Conservation (phyloP, 2,113 vertebrate species). For the Turdus rufiventris region DNA sequence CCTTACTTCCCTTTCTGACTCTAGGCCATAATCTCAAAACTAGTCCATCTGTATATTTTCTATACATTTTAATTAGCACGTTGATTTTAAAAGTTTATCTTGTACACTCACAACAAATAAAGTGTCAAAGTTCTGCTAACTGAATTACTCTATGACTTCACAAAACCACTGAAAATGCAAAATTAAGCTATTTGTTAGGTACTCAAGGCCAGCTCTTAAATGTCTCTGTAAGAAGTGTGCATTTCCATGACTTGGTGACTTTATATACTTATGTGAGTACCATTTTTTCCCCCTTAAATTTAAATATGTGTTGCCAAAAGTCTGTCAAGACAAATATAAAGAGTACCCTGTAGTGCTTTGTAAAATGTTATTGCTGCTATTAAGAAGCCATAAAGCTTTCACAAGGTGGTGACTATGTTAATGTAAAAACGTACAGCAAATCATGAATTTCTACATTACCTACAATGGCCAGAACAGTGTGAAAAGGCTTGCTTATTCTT, state of each 20-base stretch:
- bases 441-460: neutral
- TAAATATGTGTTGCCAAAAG: neutral
- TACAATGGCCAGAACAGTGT: neutral
- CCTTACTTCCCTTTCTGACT: neutral
- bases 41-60: neutral
- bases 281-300: neutral
- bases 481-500: constrained; percentile 22
- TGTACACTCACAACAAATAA: neutral
- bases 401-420: neutral
- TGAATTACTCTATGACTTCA: neutral
- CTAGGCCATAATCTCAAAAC: neutral
- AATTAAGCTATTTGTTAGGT: neutral
- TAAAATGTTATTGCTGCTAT: constrained; percentile 21
- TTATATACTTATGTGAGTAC: neutral
- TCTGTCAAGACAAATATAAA: neutral
- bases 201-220: neutral
- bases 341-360: neutral
- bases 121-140: neutral
- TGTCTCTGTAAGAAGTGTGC: neutral
- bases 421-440: neutral
- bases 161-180: neutral
- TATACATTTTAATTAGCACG: neutral
- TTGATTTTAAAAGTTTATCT: neutral
- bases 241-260: neutral
- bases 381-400: constrained; percentile 41